Conservation (phyloP, 2,888 invertebrate species). For the Pollenia amentaria region DNA sequence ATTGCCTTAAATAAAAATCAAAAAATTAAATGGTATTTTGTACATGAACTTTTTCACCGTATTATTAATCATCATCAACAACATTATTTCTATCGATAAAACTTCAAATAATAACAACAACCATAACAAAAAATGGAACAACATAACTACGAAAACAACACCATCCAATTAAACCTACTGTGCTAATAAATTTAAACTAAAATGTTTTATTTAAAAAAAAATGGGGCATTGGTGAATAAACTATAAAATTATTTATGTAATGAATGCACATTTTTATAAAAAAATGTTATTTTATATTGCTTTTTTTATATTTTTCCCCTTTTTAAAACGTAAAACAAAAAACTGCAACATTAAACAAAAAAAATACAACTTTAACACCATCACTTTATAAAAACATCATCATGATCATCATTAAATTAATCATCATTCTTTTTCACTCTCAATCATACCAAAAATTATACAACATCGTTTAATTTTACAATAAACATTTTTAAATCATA, state of each 20-base stretch:
- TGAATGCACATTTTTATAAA: constrained; percentile 61
- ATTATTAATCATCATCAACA: constrained; percentile 26
- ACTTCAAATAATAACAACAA: constrained; percentile 36
- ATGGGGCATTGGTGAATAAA: constrained; percentile 72
- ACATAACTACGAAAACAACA: constrained; percentile 27
- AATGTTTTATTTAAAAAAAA: constrained; percentile 27
- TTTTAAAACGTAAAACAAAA: constrained; percentile 36
- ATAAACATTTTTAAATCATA: constrained; percentile 53
- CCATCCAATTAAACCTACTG: constrained; percentile 28
- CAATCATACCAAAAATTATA: constrained; percentile 51
- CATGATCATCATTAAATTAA: constrained; percentile 21
- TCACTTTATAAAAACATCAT: constrained; percentile 29
- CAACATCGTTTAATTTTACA: constrained; percentile 34
- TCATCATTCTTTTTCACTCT: constrained; percentile 29
- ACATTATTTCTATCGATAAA: constrained; percentile 46
- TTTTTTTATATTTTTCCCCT: constrained; percentile 39
- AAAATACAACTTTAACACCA: constrained; percentile 29
- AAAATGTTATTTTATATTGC: constrained; percentile 49
- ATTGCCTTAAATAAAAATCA: constrained; percentile 17
- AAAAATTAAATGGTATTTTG: constrained; percentile 44
- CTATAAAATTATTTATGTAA: constrained; percentile 56
- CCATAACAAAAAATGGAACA: constrained; percentile 34
- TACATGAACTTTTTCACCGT: constrained; percentile 25
- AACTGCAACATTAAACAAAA: constrained; percentile 39
- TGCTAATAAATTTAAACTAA: constrained; percentile 42